Percentiles rank a stretch among this genome's conserved stretches.
Conservation (phyloP, 2,113 vertebrate species). For the Ailurus styani region DNA sequence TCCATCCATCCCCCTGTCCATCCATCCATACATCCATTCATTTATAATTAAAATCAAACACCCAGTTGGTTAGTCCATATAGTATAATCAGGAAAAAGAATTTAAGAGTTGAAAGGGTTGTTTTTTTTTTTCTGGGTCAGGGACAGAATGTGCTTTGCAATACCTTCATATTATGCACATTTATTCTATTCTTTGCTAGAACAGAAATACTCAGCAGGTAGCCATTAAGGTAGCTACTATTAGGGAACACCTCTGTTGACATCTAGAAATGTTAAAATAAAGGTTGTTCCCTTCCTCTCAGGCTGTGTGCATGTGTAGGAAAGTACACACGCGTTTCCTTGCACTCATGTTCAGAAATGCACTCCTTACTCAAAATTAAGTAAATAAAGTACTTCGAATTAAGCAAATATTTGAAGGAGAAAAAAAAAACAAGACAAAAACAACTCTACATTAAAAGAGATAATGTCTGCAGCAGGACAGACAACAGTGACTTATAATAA, state of each 20-base stretch:
- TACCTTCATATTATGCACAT: neutral
- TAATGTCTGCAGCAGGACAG: neutral
- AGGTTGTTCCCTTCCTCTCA: neutral
- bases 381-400: neutral
- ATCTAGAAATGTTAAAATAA: neutral
- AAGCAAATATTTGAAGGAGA: neutral
- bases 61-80: neutral
- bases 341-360: neutral
- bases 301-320: neutral
- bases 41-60: neutral
- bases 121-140: neutral
- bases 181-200: neutral
- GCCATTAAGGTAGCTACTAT: neutral
- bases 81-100: neutral
- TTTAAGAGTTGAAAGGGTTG: neutral
- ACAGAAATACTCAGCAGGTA: neutral
- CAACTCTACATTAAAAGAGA: neutral
- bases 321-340: neutral
- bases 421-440: neutral
- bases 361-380: neutral
- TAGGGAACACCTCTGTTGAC: neutral
- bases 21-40: neutral
- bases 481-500: neutral
- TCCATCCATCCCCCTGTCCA: neutral
- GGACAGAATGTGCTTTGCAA: neutral